These are phyloP conservation scores for Andrena camellia DNA, from an alignment of 2,888 invertebrate species.

Conservation along the genomic window DNA sequence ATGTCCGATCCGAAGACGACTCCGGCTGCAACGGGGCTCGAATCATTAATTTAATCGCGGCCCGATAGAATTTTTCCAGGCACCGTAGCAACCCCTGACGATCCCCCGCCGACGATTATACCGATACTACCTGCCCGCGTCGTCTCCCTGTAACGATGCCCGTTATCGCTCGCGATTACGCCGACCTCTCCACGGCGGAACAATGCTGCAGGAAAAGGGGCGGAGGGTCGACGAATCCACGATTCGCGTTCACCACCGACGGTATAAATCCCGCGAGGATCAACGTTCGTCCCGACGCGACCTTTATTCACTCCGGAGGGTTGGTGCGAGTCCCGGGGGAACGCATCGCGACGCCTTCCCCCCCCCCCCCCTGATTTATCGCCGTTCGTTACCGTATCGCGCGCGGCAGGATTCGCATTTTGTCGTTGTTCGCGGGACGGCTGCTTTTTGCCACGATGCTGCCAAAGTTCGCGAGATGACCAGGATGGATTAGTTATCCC, in stretches of 20 bases:
- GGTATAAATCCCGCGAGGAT: conserved; percentile 36
- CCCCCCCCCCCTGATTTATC: conserved; percentile 40
- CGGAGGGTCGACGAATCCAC: conserved; percentile 47
- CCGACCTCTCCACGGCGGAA: conserved; percentile 40
- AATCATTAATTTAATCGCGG: background rate
- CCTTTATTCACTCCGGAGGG: background rate
- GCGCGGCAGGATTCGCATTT: background rate
- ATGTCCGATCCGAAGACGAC: no score
- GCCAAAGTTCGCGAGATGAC: no score
- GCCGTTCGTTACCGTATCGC: conserved; percentile 30
- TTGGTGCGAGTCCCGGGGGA: background rate
- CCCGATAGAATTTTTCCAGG: conserved; percentile 2
- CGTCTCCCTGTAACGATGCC: conserved; percentile 53
- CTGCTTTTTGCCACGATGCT: no score
- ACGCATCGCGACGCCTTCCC: background rate
- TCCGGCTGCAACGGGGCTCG: no score
- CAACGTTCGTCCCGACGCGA: background rate
- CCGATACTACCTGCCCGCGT: background rate
- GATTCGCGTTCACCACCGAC: background rate
- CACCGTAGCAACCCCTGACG: background rate
- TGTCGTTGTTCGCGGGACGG: no score
- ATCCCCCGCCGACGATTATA: conserved; percentile 15
- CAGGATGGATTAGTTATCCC: no score
- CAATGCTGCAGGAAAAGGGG: conserved; percentile 46
- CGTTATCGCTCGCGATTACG: conserved; percentile 56